A percentile compares a stretch with the other conserved stretches of the same genome.
Conservation (phyloP, 2,888 invertebrate species). For the Aphodius sticticus region DNA sequence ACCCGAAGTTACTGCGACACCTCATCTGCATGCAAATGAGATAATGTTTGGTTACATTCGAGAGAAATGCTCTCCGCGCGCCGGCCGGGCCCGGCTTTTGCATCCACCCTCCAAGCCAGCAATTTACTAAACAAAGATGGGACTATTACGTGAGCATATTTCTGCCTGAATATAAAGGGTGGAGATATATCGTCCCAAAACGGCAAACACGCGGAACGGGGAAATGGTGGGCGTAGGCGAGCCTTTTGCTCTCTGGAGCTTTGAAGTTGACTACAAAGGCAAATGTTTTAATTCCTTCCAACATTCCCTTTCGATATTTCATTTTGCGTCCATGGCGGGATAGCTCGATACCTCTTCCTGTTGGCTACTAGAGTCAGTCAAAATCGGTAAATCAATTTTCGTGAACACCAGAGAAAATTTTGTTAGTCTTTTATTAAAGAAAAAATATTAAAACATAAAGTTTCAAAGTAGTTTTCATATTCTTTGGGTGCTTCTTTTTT, state of each 20-base stretch:
- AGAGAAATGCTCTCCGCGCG: conserved; percentile 30
- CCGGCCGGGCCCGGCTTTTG: not conserved
- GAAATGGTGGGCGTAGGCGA: not conserved
- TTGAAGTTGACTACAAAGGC: too few relatives aligned
- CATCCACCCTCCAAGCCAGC: conserved; percentile 35
- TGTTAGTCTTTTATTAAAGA: too few relatives aligned
- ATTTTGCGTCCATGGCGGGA: too few relatives aligned
- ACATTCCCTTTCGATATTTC: too few relatives aligned
- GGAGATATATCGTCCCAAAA: conserved; percentile 44
- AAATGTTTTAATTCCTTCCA: too few relatives aligned
- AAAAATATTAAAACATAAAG: too few relatives aligned
- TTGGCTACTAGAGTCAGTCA: too few relatives aligned
- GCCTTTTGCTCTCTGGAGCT: not conserved
- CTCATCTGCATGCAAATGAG: conserved; percentile 60
- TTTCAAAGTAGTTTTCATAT: too few relatives aligned
- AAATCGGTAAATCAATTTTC: too few relatives aligned
- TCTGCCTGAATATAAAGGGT: conserved; percentile 41
- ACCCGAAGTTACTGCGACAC: conserved; percentile 53
- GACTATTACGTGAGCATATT: conserved; percentile 46
- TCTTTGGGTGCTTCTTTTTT: too few relatives aligned
- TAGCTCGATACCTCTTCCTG: too few relatives aligned
- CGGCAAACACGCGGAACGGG: not conserved
- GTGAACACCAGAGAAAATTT: too few relatives aligned
- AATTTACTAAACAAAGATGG: conserved; percentile 49
- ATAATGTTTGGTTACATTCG: conserved; percentile 53